Percentiles rank a stretch among this genome's conserved stretches.
These are phyloP conservation scores for Malurus leucopterus DNA, from an alignment of 2,797 vertebrate species.

Conservation along the genomic window DNA sequence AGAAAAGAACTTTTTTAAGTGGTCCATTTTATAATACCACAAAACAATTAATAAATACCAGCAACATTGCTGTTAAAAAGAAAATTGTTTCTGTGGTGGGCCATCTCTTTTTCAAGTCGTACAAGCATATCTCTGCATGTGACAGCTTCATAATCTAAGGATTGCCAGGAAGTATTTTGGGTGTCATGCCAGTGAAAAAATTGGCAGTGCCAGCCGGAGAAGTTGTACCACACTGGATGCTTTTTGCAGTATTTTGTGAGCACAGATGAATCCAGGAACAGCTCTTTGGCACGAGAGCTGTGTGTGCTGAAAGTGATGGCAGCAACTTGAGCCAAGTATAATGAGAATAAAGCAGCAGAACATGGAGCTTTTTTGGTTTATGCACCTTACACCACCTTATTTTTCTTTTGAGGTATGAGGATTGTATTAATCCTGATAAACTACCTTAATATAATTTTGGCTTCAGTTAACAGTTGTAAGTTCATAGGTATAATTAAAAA, in stretches of 20 bases:
- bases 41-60: not conserved
- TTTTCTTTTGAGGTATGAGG: not conserved
- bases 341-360: not conserved
- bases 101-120: not conserved
- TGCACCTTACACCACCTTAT: rapidly evolving
- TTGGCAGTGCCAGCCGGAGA: not conserved
- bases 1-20: not conserved
- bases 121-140: not conserved
- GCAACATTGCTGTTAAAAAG: not conserved
- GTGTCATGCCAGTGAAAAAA: not conserved
- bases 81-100: not conserved
- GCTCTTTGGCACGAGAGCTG: not conserved
- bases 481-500: not conserved
- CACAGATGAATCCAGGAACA: not conserved
- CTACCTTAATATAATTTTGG: not conserved
- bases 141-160: not conserved
- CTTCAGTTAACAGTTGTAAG: not conserved
- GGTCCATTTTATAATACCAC: not conserved
- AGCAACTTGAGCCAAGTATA: not conserved
- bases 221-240: not conserved
- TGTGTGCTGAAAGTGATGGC: not conserved
- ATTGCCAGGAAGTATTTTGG: not conserved
- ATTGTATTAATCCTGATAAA: not conserved
- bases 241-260: not conserved
- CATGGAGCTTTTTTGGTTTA: not conserved